Evolutionary conservation across 37 sponge, comb jelly and placozoan species (phyloP).

Genomic region (Chondrilla cf. caribensis): DNA sequence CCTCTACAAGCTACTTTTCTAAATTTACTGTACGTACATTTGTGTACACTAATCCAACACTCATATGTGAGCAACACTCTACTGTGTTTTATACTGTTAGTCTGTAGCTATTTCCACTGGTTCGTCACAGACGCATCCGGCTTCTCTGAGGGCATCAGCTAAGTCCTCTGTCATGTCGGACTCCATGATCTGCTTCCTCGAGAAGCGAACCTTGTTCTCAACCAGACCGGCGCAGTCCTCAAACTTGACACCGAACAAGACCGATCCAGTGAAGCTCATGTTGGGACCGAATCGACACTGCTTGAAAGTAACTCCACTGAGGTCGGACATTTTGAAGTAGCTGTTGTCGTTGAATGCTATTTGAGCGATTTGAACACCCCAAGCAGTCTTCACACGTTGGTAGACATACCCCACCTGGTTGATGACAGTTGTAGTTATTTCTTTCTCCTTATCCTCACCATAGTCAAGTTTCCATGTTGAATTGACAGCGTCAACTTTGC

Average conservation of each 20-base stretch:
- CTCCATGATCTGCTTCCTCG: slow-evolving; percentile 21
- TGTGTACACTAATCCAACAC: too few species aligned
- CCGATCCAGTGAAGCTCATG: slow-evolving; percentile 4
- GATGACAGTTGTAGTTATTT: not conserved
- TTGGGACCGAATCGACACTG: not conserved
- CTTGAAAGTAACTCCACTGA: slow-evolving; percentile 9
- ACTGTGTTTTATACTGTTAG: too few species aligned
- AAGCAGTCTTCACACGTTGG: not conserved
- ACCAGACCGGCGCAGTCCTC: slow-evolving; percentile 27
- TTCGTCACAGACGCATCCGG: not conserved
- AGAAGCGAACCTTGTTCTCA: slow-evolving; percentile 49
- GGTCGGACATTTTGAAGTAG: not conserved
- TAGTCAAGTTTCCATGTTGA: not conserved
- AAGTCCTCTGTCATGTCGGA: not conserved
- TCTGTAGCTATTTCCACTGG: slow-evolving; percentile 5
- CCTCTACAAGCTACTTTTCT: too few species aligned
- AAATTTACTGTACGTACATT: too few species aligned
- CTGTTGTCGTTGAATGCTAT: not conserved
- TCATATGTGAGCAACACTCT: too few species aligned
- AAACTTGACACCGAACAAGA: slow-evolving; percentile 1
- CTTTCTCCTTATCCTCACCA: not conserved
- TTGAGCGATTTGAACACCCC: not conserved
- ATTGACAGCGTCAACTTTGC: not conserved
- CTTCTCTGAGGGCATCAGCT: not conserved
- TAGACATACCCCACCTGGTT: not conserved